These are phyloP conservation scores for Crossocerus cetratus DNA, from an alignment of 2,888 invertebrate genomes.

Conservation along the genomic window DNA sequence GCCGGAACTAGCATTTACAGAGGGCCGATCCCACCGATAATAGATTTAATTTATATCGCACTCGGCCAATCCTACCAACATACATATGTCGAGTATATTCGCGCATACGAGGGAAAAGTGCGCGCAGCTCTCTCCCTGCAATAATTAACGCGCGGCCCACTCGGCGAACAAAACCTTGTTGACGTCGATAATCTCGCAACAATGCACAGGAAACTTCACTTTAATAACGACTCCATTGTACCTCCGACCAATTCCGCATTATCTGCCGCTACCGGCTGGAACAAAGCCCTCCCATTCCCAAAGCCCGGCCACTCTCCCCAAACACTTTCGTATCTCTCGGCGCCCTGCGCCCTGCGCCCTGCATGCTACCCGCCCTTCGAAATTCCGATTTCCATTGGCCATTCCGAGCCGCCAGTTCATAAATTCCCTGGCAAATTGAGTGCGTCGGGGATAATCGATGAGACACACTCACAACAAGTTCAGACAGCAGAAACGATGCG, in stretches of 20 bases:
- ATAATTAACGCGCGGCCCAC: too few relatives aligned
- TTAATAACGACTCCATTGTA: constrained; percentile 31
- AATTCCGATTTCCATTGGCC: constrained; percentile 8
- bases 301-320: constrained; percentile 11
- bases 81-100: neutral
- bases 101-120: too few relatives aligned
- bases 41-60: neutral
- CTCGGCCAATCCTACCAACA: too few relatives aligned
- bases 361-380: constrained; percentile 13
- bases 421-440: constrained; percentile 1
- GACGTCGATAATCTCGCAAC: constrained; percentile 10
- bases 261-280: constrained; percentile 13
- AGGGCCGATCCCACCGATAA: neutral
- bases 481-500: neutral
- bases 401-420: neutral
- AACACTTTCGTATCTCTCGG: constrained; percentile 20
- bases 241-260: constrained; percentile 32
- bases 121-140: too few relatives aligned
- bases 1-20: too few relatives aligned
- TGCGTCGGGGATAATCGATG: neutral
- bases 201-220: constrained; percentile 22
- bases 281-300: constrained; percentile 24
- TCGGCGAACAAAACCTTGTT: constrained; percentile 2
- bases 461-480: neutral
- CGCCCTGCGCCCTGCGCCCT: too few relatives aligned